phyloP scores from a whole-genome alignment of 2,888 invertebrate species.

The Ophion obscuratus region DNA sequence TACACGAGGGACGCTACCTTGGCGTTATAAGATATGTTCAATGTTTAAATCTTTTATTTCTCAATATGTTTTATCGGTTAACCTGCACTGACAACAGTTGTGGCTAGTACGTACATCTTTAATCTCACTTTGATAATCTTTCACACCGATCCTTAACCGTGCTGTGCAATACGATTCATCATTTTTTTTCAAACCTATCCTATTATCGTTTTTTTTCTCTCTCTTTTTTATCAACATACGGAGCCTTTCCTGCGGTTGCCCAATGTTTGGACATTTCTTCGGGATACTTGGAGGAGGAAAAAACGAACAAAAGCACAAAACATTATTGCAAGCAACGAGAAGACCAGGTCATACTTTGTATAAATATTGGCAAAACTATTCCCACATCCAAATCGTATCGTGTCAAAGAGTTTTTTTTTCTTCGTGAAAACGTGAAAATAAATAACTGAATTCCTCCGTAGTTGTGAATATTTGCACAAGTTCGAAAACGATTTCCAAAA shows the following conservation, averaged over 20 bases:
- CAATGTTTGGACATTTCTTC: not conserved
- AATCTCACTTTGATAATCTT: conserved; percentile 62
- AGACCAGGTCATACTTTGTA: not conserved
- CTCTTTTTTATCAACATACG: conserved; percentile 37
- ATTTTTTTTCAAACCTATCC: conserved; percentile 47
- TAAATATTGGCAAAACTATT: not conserved
- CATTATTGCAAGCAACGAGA: not conserved
- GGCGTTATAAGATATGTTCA: conserved; percentile 80
- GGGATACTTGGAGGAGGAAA: not conserved
- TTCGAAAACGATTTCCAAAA: conserved; percentile 38
- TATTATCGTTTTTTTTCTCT: conserved; percentile 30
- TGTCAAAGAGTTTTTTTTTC: not conserved
- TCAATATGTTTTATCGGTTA: conserved; percentile 71
- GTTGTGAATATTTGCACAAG: not conserved
- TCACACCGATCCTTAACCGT: conserved; percentile 75
- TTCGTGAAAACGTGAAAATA: not conserved
- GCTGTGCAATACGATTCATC: conserved; percentile 73
- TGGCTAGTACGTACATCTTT: conserved; percentile 77
- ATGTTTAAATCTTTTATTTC: conserved; percentile 75
- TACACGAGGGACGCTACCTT: conserved; percentile 74
- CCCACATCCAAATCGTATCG: not conserved
- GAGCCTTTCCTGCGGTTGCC: conserved; percentile 8
- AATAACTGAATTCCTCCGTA: too few species aligned
- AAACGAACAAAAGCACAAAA: not conserved
- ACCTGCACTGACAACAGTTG: conserved; percentile 79